Evolutionary conservation across 2,113 vertebrate genomes (phyloP), one percentile per base, ranked within the genome.

Genomic region (Choloepus hoffmanni): DNA sequence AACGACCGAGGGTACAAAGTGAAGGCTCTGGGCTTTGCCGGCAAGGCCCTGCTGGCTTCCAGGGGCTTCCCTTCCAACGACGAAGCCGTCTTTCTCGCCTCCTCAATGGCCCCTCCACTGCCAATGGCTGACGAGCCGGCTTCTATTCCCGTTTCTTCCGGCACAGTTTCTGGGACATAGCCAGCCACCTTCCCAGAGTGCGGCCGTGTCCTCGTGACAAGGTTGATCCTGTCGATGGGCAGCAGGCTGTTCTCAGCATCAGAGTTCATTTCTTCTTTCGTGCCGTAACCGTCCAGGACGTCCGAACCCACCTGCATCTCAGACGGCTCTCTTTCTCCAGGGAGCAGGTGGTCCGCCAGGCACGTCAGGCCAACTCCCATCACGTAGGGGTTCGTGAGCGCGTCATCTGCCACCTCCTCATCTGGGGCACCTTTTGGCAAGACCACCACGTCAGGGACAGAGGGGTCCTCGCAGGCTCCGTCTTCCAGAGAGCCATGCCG

Each of bases 161-260:
- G 99, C 70, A 99, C 99, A 3, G 99, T 99, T 98, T 99, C 99
- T 63, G 99, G 99, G 63, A 99, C 99, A n/a, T 98, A 99, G 87
- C 99, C 99, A 0, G 99, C 98, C 96, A 99, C 97, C 97, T 99
- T 99, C 3, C 99, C 99, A 33, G 99, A 99, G 72, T 99, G 99
- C 0, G 99, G 99, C 78, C 99, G 98, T 85, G 99, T 99, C 97
- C 99, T 98, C 3, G 99, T 98, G 94, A 99, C 98, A 70, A 98
- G 97, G 33, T 96, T 98, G 97, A 99, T 99, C 83, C 97, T 98
- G 97, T 99, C 99, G 15, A 97, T 68, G 50, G 98, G 95, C 77
- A 98, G 96, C 98, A 99, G 98, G 97, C 98, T 98, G 24, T 97
- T 98, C 90, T 99, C 99, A 4, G 97, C 98, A 48, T 99, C 99